Evolutionary conservation across 2,888 invertebrate species (phyloP).

Genomic region (Scaptomyza tumidula): DNA sequence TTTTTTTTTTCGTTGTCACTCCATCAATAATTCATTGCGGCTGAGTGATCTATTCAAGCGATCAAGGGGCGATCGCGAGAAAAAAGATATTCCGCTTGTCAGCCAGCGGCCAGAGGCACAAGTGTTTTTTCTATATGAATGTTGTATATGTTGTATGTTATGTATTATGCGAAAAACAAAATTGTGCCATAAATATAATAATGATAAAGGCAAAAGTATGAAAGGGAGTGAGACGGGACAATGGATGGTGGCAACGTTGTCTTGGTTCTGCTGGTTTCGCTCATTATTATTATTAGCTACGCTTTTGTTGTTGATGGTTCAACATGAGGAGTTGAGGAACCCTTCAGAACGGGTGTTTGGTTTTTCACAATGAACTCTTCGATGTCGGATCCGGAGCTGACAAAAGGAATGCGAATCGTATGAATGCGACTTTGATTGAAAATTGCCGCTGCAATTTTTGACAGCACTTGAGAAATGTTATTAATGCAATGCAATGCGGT

Average conservation of each 20-base stretch:
- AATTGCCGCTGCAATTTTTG: constrained; percentile 80
- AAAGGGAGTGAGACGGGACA: constrained; percentile 13
- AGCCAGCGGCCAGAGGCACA: constrained; percentile 55
- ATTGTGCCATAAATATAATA: constrained; percentile 79
- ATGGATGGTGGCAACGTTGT: constrained; percentile 27
- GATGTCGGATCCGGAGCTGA: constrained; percentile 34
- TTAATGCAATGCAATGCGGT: constrained; percentile 80
- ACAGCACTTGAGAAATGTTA: constrained; percentile 65
- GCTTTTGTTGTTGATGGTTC: constrained; percentile 8
- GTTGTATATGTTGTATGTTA: constrained; percentile 7
- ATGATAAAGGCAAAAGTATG: constrained; percentile 54
- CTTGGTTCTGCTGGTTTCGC: constrained; percentile 43
- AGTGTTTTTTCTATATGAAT: constrained; percentile 60
- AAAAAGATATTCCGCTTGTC: constrained; percentile 79
- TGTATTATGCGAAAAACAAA: constrained; percentile 60
- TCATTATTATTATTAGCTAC: constrained; percentile 59
- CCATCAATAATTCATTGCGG: constrained; percentile 76
- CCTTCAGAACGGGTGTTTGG: constrained; percentile 73
- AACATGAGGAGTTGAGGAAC: constrained; percentile 54
- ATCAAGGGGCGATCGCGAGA: constrained; percentile 63
- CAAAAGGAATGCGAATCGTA: constrained; percentile 49
- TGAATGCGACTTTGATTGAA: constrained; percentile 76
- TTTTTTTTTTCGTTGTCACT: constrained; percentile 33
- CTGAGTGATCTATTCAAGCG: constrained; percentile 72
- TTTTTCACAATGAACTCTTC: constrained; percentile 62